phyloP scores from a whole-genome alignment of 2,888 invertebrate species.

The Sericinus montela region DNA sequence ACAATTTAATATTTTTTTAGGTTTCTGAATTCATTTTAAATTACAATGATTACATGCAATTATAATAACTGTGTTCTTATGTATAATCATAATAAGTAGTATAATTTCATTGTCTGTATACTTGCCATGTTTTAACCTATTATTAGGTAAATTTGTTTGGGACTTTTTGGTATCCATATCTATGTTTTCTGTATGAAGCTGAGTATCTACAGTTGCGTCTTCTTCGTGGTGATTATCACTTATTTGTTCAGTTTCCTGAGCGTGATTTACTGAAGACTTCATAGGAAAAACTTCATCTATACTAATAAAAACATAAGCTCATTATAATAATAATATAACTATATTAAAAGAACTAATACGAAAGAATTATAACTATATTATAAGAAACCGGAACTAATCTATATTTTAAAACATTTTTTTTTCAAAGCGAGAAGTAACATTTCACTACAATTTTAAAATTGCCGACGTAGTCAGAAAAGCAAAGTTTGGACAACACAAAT shows the following conservation, averaged over 20 bases:
- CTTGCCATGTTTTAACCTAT: conserved; percentile 45
- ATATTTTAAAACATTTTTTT: no score
- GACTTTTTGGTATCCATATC: conserved; percentile 51
- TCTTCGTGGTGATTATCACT: conserved; percentile 21
- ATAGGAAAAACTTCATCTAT: conserved; percentile 25
- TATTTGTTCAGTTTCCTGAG: conserved; percentile 30
- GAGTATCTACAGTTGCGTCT: conserved; percentile 31
- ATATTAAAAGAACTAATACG: no score
- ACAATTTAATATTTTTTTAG: no score
- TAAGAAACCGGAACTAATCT: no score
- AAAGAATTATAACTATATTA: no score
- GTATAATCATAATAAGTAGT: no score
- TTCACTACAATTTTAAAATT: conserved; percentile 3
- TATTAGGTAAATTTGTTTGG: conserved; percentile 45
- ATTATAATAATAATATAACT: no score
- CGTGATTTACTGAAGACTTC: conserved; percentile 35
- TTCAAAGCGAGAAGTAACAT: no score
- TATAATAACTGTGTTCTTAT: no score
- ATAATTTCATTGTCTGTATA: no score
- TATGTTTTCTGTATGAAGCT: conserved; percentile 43
- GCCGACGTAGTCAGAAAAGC: conserved; percentile 15
- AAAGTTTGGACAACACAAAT: background rate
- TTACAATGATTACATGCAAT: no score
- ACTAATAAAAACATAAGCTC: background rate
- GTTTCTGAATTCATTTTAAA: no score